Conservation (phyloP, 2,797 vertebrate genomes). For the Schizopygopsis malacanthus region DNA sequence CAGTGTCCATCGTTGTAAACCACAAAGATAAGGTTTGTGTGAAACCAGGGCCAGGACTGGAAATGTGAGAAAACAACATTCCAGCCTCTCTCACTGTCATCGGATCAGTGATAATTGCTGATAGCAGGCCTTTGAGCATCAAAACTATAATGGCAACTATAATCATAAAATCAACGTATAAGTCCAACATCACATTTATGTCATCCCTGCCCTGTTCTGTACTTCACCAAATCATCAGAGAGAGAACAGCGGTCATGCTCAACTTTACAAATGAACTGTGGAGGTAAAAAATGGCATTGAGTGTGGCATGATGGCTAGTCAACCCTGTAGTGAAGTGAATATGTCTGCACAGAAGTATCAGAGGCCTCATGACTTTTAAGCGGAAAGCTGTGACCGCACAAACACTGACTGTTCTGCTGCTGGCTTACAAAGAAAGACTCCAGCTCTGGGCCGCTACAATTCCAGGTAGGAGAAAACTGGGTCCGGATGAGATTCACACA, state of each 20-base stretch:
- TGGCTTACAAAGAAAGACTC: slow-evolving; percentile 58
- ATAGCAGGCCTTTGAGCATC: slow-evolving; percentile 65
- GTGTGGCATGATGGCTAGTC: slow-evolving; percentile 7
- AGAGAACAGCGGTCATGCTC: neutral
- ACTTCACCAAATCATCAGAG: slow-evolving; percentile 3
- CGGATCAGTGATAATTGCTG: slow-evolving; percentile 62
- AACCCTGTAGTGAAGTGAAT: slow-evolving; percentile 17
- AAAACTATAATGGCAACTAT: neutral
- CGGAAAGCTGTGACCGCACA: slow-evolving; percentile 72
- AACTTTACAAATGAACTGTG: neutral
- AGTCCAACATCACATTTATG: slow-evolving; percentile 65
- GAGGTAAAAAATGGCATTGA: neutral
- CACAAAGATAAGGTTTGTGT: slow-evolving; percentile 73
- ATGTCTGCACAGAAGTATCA: slow-evolving; percentile 36
- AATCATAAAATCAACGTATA: neutral
- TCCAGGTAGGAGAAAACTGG: neutral
- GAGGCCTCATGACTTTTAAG: slow-evolving; percentile 70
- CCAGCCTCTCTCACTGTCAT: slow-evolving; percentile 65
- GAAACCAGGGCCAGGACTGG: slow-evolving; percentile 58
- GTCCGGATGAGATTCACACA: slow-evolving; percentile 1
- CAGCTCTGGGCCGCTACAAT: slow-evolving; percentile 38
- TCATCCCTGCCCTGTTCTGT: slow-evolving; percentile 59
- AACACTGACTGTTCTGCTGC: slow-evolving; percentile 76
- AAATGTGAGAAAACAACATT: slow-evolving; percentile 68
- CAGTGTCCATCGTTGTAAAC: slow-evolving; percentile 74